Percentiles rank a stretch among this genome's conserved stretches.
These are phyloP conservation scores for Sminthurinus aureus DNA, from an alignment of 2,888 invertebrate species.

Conservation along the genomic window DNA sequence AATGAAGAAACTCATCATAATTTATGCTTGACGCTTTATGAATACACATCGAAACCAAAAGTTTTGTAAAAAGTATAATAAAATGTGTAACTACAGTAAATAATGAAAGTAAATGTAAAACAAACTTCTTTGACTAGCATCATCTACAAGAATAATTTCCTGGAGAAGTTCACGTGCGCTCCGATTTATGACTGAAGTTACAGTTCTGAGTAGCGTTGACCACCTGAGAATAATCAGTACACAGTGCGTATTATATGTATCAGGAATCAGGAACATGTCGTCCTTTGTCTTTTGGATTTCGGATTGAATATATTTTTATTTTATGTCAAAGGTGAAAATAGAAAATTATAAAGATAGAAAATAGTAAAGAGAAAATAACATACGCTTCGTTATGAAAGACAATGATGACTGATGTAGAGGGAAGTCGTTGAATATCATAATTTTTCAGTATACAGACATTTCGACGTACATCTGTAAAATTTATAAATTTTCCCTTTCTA, in stretches of 20 bases:
- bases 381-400: slow-evolving; percentile 97
- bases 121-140: slow-evolving; percentile 83
- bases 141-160: slow-evolving; percentile 89
- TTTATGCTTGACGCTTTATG: too few relatives aligned
- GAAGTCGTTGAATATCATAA: slow-evolving; percentile 65
- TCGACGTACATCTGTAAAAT: slow-evolving; percentile 72
- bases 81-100: too few relatives aligned
- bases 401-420: slow-evolving; percentile 89
- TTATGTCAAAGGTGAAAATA: too few relatives aligned
- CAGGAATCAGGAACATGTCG: too few relatives aligned
- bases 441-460: slow-evolving; percentile 62
- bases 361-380: too few relatives aligned
- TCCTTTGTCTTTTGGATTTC: too few relatives aligned
- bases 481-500: too few relatives aligned
- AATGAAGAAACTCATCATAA: neutral
- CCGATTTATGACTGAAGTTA: slow-evolving; percentile 90
- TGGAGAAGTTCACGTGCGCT: slow-evolving; percentile 79
- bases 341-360: too few relatives aligned
- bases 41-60: neutral
- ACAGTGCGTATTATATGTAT: too few relatives aligned
- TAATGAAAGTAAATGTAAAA: slow-evolving; percentile 5
- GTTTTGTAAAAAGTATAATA: too few relatives aligned
- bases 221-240: slow-evolving; percentile 65
- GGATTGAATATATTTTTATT: too few relatives aligned
- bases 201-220: slow-evolving; percentile 90